A percentile compares a stretch with the other conserved stretches of the same genome.
Conservation (phyloP, 2,113 vertebrate genomes). For the Calyptommatus sinebrachiatus region DNA sequence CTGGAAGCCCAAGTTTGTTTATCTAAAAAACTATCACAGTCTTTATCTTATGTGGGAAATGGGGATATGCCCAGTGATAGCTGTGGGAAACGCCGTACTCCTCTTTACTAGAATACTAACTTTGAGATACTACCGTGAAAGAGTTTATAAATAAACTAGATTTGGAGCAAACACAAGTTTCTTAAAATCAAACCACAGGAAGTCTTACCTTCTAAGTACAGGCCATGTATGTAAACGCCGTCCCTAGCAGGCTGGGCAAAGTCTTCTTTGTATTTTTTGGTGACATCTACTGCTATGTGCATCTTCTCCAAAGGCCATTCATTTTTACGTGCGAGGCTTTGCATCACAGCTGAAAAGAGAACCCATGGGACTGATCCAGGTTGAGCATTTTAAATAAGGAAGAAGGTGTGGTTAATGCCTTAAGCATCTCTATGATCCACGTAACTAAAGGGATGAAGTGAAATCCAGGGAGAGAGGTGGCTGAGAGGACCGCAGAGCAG, state of each 20-base stretch:
- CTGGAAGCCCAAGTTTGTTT: too few relatives aligned
- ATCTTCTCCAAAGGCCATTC: constrained; percentile 82
- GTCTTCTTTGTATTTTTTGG: constrained; percentile 81
- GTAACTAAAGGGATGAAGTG: too few relatives aligned
- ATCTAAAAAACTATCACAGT: too few relatives aligned
- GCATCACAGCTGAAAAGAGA: constrained; percentile 69
- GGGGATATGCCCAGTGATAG: too few relatives aligned
- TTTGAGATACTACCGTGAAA: neutral
- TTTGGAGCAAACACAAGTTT: neutral
- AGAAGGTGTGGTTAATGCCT: too few relatives aligned
- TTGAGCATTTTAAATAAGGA: neutral
- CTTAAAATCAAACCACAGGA: neutral
- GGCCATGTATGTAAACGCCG: constrained; percentile 69
- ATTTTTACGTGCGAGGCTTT: constrained; percentile 77
- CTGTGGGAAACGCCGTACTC: too few relatives aligned
- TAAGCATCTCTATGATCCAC: too few relatives aligned
- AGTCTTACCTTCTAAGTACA: constrained; percentile 71
- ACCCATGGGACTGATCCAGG: neutral
- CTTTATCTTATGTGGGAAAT: too few relatives aligned
- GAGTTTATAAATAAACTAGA: neutral
- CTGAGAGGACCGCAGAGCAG: too few relatives aligned
- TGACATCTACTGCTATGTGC: constrained; percentile 69
- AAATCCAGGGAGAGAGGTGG: too few relatives aligned
- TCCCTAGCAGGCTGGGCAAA: constrained; percentile 76
- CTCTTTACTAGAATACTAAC: too few relatives aligned